Evolutionary conservation across 2,113 vertebrate genomes (phyloP).

Genomic region (Otolemur garnettii): DNA sequence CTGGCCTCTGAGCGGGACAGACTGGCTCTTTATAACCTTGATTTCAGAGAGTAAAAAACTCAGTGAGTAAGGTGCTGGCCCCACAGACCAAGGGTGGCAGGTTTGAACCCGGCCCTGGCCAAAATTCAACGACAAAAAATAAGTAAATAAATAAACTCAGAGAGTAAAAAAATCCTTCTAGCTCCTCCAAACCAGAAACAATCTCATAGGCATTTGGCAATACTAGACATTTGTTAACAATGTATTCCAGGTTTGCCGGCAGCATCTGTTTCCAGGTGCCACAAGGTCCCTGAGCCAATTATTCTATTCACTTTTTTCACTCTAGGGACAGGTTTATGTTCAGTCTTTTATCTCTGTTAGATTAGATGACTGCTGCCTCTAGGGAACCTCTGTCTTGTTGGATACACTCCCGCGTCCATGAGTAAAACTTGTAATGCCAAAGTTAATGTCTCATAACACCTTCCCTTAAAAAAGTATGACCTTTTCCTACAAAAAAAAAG

Average conservation of each 20-base stretch:
- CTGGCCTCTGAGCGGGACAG: neutral
- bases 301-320: constrained; percentile 57
- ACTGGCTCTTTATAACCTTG: neutral
- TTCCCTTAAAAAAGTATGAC: neutral
- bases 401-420: constrained; percentile 33
- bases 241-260: neutral
- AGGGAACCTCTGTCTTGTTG: constrained; percentile 36
- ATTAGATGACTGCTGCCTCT: constrained; percentile 46
- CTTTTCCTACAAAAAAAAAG: neutral
- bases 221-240: neutral
- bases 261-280: constrained; percentile 50
- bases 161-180: neutral
- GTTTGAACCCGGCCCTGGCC: too few species aligned
- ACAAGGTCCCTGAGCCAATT: constrained; percentile 69
- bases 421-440: neutral
- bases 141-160: neutral
- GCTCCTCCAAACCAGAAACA: neutral
- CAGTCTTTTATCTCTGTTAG: constrained; percentile 70
- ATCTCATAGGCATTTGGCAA: neutral
- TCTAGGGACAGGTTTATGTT: constrained; percentile 64
- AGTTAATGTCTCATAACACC: neutral
- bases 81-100: too few species aligned
- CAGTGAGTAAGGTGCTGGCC: too few species aligned
- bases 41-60: neutral
- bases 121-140: too few species aligned